These are phyloP conservation scores for Thalpophila matura DNA, from an alignment of 2,888 invertebrate genomes.

Conservation along the genomic window DNA sequence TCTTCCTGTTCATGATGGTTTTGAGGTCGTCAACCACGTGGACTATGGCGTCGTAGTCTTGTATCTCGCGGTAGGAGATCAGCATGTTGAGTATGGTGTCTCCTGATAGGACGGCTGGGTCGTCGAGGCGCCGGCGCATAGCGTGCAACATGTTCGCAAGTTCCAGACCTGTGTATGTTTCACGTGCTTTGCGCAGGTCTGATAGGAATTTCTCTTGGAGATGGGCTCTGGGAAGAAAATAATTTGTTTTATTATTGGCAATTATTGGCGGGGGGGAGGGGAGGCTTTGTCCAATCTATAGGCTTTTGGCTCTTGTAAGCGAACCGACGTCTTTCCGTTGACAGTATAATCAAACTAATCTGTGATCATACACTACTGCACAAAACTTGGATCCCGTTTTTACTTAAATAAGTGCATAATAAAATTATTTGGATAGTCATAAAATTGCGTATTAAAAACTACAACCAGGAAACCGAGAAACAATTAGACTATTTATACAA, in stretches of 20 bases:
- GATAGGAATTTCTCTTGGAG: slow-evolving; percentile 99
- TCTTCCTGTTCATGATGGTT: slow-evolving; percentile 96
- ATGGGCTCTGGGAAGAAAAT: slow-evolving; percentile 93
- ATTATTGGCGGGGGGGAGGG: no score
- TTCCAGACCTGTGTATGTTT: slow-evolving; percentile 96
- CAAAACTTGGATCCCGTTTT: no score
- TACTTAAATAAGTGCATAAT: no score
- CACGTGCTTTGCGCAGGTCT: slow-evolving; percentile 97
- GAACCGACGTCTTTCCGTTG: no score
- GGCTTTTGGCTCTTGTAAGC: no score
- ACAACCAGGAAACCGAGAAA: slow-evolving; percentile 8
- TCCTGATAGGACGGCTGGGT: slow-evolving; percentile 98
- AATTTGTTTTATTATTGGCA: neutral
- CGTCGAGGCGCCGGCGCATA: slow-evolving; percentile 98
- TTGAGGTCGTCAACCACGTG: slow-evolving; percentile 98
- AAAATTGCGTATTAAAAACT: neutral
- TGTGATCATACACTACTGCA: no score
- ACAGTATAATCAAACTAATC: no score
- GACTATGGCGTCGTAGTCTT: slow-evolving; percentile 99
- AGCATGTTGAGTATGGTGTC: slow-evolving; percentile 99
- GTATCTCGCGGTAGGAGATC: slow-evolving; percentile 97
- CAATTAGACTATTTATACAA: slow-evolving; percentile 6
- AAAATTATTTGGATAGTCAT: neutral
- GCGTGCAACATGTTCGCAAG: slow-evolving; percentile 95
- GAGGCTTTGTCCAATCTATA: no score